These are phyloP conservation scores for Erebia aethiops DNA, from an alignment of 2,888 invertebrate species.

Conservation along the genomic window DNA sequence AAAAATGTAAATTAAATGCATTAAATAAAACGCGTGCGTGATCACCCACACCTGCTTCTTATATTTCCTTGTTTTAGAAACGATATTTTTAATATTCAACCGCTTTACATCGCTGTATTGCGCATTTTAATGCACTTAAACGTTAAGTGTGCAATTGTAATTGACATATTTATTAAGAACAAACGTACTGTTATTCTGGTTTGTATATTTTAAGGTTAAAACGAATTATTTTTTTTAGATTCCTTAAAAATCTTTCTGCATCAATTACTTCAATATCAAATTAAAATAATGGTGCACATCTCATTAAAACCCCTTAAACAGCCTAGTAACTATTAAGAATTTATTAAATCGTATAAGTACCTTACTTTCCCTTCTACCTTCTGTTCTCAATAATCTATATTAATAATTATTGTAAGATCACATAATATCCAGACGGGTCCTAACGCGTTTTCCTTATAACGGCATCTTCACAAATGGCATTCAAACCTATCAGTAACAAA, in stretches of 20 bases:
- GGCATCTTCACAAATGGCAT: conserved; percentile 30
- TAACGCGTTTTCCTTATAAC: conserved; percentile 27
- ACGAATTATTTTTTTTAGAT: too few relatives aligned
- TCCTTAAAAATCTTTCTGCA: too few relatives aligned
- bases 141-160: background rate
- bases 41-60: conserved; percentile 37
- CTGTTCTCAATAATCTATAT: background rate
- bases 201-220: too few relatives aligned
- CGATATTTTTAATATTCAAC: conserved; percentile 22
- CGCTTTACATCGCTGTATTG: conserved; percentile 22
- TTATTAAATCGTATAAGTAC: background rate
- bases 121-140: conserved; percentile 20
- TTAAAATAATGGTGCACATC: too few relatives aligned
- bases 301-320: too few relatives aligned
- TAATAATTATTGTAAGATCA: background rate
- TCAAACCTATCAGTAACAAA: conserved; percentile 28
- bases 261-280: too few relatives aligned
- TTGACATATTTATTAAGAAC: background rate
- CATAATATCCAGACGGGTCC: background rate
- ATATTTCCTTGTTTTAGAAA: conserved; percentile 35
- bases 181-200: too few relatives aligned
- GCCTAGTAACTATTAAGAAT: background rate
- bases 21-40: conserved; percentile 38
- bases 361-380: background rate
- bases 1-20: conserved; percentile 36